phyloP scores from a whole-genome alignment of 2,888 invertebrate species.

The Drosophila trichaetosa region DNA sequence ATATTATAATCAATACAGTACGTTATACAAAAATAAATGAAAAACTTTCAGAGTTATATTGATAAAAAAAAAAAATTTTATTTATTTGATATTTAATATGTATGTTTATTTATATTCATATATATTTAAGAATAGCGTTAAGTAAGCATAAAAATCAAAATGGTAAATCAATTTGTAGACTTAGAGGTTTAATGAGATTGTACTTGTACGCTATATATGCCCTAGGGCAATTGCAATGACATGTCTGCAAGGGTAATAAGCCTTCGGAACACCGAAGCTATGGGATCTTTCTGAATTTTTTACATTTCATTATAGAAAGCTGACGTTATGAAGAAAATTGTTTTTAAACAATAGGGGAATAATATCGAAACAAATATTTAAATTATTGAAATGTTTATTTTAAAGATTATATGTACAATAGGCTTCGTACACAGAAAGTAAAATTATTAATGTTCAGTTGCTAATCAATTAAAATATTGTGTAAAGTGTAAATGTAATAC shows the following conservation, averaged over 20 bases:
- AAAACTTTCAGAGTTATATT: background rate
- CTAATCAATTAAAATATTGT: constrained; percentile 23
- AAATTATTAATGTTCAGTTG: constrained; percentile 21
- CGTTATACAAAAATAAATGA: background rate
- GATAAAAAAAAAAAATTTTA: background rate
- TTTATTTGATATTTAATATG: background rate
- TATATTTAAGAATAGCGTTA: background rate
- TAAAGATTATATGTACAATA: constrained; percentile 28
- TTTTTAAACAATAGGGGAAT: background rate
- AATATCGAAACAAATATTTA: background rate
- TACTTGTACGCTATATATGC: background rate
- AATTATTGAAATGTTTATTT: constrained; percentile 9
- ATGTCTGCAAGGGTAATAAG: constrained; percentile 15
- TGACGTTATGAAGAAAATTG: background rate
- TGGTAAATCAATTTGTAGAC: background rate
- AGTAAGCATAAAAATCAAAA: background rate
- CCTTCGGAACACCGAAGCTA: constrained; percentile 1
- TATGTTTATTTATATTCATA: background rate
- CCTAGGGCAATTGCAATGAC: background rate
- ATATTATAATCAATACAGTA: background rate
- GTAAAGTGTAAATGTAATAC: constrained; percentile 31
- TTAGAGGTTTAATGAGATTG: background rate
- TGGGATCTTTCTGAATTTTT: background rate
- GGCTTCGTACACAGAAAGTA: constrained; percentile 27
- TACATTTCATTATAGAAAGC: constrained; percentile 2